phyloP scores from a whole-genome alignment of 2,797 vertebrate species.

The Potorous gilbertii region DNA sequence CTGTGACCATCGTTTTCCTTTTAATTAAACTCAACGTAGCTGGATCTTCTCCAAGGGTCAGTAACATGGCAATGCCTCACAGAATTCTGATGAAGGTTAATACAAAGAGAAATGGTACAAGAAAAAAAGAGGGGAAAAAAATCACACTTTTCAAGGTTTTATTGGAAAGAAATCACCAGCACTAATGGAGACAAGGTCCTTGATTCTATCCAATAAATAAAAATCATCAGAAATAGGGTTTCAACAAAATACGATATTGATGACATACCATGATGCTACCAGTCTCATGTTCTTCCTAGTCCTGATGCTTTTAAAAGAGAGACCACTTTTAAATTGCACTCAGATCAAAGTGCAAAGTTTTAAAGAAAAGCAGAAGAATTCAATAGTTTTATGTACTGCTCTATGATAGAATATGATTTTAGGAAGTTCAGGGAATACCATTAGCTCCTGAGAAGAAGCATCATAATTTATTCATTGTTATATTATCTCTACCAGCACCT shows the following conservation, averaged over 20 bases:
- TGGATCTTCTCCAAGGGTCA: slow-evolving; percentile 15
- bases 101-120: neutral
- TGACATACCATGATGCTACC: neutral
- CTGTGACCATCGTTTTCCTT: slow-evolving; percentile 11
- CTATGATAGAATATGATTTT: neutral
- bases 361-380: neutral
- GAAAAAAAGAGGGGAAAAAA: neutral
- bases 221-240: neutral
- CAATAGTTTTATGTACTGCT: neutral
- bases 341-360: neutral
- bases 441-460: neutral
- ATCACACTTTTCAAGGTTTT: neutral
- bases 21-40: slow-evolving; percentile 14
- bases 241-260: neutral
- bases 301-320: neutral
- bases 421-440: neutral
- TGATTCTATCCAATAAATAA: neutral
- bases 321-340: neutral
- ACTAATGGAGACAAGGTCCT: neutral
- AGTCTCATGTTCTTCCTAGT: neutral
- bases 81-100: slow-evolving; percentile 8
- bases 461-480: neutral
- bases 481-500: neutral
- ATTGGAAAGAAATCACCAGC: neutral
- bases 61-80: neutral